Percentiles rank a stretch among this genome's conserved stretches.
Evolutionary conservation across 1,140 invertebrate genomes (phyloP).

Genomic region (Drosophila virilis): DNA sequence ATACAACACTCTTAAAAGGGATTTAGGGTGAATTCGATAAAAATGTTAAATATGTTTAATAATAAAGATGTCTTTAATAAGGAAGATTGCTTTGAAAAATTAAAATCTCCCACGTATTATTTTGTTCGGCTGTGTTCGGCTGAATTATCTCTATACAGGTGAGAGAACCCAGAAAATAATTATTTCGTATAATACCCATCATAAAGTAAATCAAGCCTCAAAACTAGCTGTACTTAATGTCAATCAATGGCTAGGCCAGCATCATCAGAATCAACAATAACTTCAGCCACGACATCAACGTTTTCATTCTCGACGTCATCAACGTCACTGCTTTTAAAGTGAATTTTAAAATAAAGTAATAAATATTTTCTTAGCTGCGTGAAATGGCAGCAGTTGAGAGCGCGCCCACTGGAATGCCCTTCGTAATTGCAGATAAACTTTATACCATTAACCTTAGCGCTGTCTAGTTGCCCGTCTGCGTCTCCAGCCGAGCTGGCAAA

Average conservation of each 20-base stretch:
- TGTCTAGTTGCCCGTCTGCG: slow-evolving; percentile 54
- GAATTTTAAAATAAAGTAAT: slow-evolving; percentile 76
- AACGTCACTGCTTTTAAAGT: slow-evolving; percentile 61
- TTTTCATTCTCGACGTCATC: slow-evolving; percentile 30
- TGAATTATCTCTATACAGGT: no score
- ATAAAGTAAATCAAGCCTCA: slow-evolving; percentile 20
- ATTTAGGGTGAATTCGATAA: no score
- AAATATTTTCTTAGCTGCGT: slow-evolving; percentile 69
- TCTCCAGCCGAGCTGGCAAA: slow-evolving; percentile 13
- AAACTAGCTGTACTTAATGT: slow-evolving; percentile 15
- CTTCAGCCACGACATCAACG: slow-evolving; percentile 3
- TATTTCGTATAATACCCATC: slow-evolving; percentile 15
- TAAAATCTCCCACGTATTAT: no score
- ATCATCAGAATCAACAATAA: slow-evolving; percentile 3
- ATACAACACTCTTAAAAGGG: neutral
- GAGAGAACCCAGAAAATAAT: no score
- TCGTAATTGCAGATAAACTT: slow-evolving; percentile 82
- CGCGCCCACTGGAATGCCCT: slow-evolving; percentile 58
- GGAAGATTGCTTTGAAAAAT: no score
- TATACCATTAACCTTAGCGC: slow-evolving; percentile 78
- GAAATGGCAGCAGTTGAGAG: slow-evolving; percentile 12
- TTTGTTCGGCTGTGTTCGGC: no score
- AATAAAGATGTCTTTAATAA: no score
- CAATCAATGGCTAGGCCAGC: slow-evolving; percentile 23
- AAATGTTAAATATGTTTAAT: no score